Conservation (phyloP, 1,140 invertebrate genomes). For the Drosophila mayri region DNA sequence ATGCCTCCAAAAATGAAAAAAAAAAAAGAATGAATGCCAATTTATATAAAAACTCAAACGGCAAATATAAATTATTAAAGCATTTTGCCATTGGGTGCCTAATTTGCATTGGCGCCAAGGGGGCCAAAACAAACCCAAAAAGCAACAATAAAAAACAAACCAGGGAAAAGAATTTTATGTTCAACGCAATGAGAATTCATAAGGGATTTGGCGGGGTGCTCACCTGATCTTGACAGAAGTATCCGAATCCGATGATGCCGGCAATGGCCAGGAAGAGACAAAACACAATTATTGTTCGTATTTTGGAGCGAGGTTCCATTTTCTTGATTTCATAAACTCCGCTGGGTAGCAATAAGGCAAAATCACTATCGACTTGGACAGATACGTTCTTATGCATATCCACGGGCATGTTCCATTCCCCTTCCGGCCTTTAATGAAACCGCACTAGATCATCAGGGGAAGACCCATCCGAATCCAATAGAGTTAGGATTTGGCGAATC, state of each 20-base stretch:
- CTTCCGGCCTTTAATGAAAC: conserved; percentile 9
- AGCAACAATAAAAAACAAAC: not conserved
- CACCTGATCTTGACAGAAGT: conserved; percentile 94
- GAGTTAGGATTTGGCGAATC: not conserved
- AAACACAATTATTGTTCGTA: conserved; percentile 91
- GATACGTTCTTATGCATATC: conserved; percentile 91
- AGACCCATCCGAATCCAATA: conserved; percentile 18
- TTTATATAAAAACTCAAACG: conserved; percentile 62
- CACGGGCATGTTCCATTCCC: conserved; percentile 78
- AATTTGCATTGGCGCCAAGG: conserved; percentile 79
- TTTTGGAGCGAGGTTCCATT: conserved; percentile 90
- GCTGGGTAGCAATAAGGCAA: conserved; percentile 89
- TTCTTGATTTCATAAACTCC: conserved; percentile 91
- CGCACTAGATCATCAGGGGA: conserved; percentile 13
- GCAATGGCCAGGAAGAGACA: conserved; percentile 92
- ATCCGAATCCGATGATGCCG: conserved; percentile 94
- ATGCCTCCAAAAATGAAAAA: conserved; percentile 26
- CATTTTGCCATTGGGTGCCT: conserved; percentile 46
- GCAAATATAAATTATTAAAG: conserved; percentile 68
- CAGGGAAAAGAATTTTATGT: conserved; percentile 52
- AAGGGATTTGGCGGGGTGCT: conserved; percentile 42
- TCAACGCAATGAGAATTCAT: conserved; percentile 35
- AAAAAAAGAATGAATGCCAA: conserved; percentile 31
- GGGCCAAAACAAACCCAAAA: conserved; percentile 1
- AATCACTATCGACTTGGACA: conserved; percentile 91